phyloP scores from a whole-genome alignment of 2,888 invertebrate species.

The Agapostemon virescens region DNA sequence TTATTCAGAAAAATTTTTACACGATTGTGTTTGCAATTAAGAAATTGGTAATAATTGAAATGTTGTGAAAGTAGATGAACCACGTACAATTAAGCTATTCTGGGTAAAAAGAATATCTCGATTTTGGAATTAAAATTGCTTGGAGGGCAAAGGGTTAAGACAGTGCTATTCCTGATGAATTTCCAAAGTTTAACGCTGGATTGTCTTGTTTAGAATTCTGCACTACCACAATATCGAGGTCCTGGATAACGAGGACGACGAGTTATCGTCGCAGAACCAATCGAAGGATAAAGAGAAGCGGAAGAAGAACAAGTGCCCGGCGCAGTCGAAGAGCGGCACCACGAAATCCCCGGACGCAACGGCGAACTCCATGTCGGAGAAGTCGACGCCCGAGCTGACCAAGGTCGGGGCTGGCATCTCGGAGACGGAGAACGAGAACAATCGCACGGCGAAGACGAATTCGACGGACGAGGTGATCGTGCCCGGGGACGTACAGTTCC shows the following conservation, averaged over 20 bases:
- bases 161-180: no score
- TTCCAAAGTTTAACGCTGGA: no score
- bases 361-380: constrained; percentile 68
- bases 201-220: constrained; percentile 83
- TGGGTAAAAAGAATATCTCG: no score
- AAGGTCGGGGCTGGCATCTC: constrained; percentile 68
- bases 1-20: no score
- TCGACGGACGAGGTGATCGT: constrained; percentile 49
- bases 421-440: constrained; percentile 66
- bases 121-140: no score
- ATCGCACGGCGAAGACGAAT: constrained; percentile 45
- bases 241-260: constrained; percentile 83
- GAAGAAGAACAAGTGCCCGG: constrained; percentile 49
- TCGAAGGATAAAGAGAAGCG: constrained; percentile 71
- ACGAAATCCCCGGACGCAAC: constrained; percentile 75
- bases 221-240: constrained; percentile 87
- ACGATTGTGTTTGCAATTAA: no score
- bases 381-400: constrained; percentile 71
- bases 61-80: no score
- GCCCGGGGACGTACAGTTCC: constrained; percentile 66
- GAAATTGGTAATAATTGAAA: no score
- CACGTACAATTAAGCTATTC: no score
- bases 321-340: constrained; percentile 47
- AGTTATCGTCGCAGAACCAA: constrained; percentile 71
- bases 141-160: no score